Evolutionary conservation across 64 coral and sea anemone genomes (phyloP), one percentile per base, ranked within the genome.

Genomic region (Montipora cactus): DNA sequence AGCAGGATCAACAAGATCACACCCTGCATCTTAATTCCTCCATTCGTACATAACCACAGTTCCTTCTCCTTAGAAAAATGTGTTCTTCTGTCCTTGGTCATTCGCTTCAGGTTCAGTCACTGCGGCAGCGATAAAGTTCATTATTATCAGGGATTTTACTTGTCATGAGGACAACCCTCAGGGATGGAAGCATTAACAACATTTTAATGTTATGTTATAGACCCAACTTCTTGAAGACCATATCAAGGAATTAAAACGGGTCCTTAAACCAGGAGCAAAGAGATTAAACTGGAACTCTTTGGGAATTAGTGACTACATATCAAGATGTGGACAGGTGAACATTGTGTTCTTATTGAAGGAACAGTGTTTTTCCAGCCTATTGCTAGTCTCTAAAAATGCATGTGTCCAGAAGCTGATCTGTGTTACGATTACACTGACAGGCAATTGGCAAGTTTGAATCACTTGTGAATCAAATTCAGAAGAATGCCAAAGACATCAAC

Each of bases 401-500:
- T 12, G 13, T 12, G 61, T 12, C 61, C 8, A 15, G 9, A 64
- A 12, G 61, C 78, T 58, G 58, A 80, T 80, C 50, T 9, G 23
- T 80, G 20, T 19, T 80, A 4, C 5, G 1, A 49, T 47, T 49
- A 49, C 46, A 47, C 44, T 44, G 8, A 46, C 79, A 99, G 98
- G 98, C 98, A 3, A 94, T 99, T 55, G 90, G 95, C 89, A 99
- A 99, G 67, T 99, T 99, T 78, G 98, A 99, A 89, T 99, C 98
- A 74, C 87, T 99, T 44, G 98, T 99, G 16, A 99, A 99, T 80
- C 98, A 99, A 84, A 96, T 99, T 61, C 98, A 99, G 68, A 99
- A 99, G 67, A 99, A 99, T 89, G 98, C 98, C 21, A 99, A 99
- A 90, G 98, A 99, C 52, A 99, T 99, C 79, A 92, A 99, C 77